Percentiles rank a stretch among this genome's conserved stretches.
phyloP scores from a whole-genome alignment of 1,140 invertebrate species.

The Cotesia chilonis region DNA sequence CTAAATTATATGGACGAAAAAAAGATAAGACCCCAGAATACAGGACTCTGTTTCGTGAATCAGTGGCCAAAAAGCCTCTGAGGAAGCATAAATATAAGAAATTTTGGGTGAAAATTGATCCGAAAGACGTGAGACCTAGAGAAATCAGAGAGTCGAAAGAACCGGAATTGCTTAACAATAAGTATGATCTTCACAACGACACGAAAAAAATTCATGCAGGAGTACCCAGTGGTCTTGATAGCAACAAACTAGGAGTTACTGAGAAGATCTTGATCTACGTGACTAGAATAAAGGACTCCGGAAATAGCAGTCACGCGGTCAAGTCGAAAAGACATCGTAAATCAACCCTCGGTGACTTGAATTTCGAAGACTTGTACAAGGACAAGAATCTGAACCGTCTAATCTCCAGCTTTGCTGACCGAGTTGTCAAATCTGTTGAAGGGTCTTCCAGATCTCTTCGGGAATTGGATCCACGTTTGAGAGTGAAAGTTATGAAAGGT shows the following conservation, averaged over 20 bases:
- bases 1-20: background rate
- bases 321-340: too few species aligned
- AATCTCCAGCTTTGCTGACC: slow-evolving; percentile 37
- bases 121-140: too few species aligned
- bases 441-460: background rate
- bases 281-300: too few species aligned
- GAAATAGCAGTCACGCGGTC: too few species aligned
- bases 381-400: slow-evolving; percentile 25
- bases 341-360: slow-evolving; percentile 10
- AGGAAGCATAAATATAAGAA: too few species aligned
- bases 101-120: too few species aligned
- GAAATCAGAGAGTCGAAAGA: too few species aligned
- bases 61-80: too few species aligned
- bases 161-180: too few species aligned
- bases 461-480: slow-evolving; percentile 28
- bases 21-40: background rate
- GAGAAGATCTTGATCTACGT: background rate
- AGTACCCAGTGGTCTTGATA: background rate
- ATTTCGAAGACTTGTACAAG: slow-evolving; percentile 30
- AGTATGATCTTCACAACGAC: too few species aligned
- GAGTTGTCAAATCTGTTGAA: slow-evolving; percentile 30
- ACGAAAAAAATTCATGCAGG: background rate
- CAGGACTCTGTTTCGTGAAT: too few species aligned
- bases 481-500: slow-evolving; percentile 31
- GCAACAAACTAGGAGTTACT: too few species aligned